phyloP scores from a whole-genome alignment of 64 coral and sea anemone species.

The Montipora sp. region DNA sequence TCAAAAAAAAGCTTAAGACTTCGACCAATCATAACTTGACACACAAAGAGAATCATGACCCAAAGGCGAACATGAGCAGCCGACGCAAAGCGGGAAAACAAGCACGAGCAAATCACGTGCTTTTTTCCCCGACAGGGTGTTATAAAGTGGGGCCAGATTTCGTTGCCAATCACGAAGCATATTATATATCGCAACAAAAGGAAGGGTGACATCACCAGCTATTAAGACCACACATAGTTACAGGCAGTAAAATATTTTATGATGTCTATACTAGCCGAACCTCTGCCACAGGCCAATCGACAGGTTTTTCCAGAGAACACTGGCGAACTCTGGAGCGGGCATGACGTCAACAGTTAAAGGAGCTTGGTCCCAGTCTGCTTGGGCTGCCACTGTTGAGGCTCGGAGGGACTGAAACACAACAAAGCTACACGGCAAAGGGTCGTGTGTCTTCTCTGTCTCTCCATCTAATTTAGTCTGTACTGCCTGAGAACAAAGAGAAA shows the following conservation, averaged over 20 bases:
- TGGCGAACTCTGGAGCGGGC: slow-evolving; percentile 76
- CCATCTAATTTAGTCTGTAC: slow-evolving; percentile 67
- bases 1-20: too few relatives aligned
- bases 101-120: not conserved
- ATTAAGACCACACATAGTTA: not conserved
- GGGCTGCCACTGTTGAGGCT: slow-evolving; percentile 64
- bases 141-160: not conserved
- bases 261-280: not conserved
- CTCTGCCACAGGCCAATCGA: slow-evolving; percentile 28
- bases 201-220: not conserved
- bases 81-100: not conserved
- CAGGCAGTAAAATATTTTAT: too few relatives aligned
- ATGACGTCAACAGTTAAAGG: slow-evolving; percentile 57
- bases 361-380: slow-evolving; percentile 68
- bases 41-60: too few relatives aligned
- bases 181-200: not conserved
- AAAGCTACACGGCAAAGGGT: slow-evolving; percentile 65
- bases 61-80: too few relatives aligned
- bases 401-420: slow-evolving; percentile 82
- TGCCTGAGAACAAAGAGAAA: slow-evolving; percentile 19
- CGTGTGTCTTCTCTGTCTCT: slow-evolving; percentile 57
- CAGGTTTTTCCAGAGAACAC: slow-evolving; percentile 85
- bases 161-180: not conserved
- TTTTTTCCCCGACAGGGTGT: not conserved
- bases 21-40: too few relatives aligned